Evolutionary conservation across 2,888 invertebrate species (phyloP).

Genomic region (Tipula helvola): DNA sequence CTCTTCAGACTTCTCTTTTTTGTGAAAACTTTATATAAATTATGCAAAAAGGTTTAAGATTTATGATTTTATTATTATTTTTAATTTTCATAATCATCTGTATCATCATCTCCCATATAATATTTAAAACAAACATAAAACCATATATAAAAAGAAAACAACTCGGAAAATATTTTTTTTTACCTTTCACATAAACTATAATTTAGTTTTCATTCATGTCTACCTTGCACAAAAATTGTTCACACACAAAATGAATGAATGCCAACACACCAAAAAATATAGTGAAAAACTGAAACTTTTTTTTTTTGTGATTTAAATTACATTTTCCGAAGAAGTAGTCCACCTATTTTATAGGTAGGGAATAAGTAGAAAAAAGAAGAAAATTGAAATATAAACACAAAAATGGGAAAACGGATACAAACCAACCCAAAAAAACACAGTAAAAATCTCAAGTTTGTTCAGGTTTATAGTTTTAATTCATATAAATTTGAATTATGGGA

Average conservation of each 20-base stretch:
- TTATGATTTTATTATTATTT: background rate
- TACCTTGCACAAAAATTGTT: background rate
- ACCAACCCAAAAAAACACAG: background rate
- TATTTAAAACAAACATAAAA: background rate
- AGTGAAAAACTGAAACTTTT: background rate
- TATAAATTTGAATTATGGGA: background rate
- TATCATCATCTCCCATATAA: background rate
- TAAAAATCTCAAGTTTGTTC: background rate
- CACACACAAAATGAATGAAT: background rate
- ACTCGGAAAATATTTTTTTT: background rate
- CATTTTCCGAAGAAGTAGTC: background rate
- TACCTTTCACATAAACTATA: background rate
- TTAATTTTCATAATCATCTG: background rate
- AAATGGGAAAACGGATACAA: background rate
- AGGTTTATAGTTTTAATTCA: background rate
- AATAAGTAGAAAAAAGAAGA: background rate
- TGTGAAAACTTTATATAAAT: too few species aligned
- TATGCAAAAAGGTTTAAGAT: background rate
- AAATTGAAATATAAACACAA: background rate
- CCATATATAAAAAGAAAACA: background rate
- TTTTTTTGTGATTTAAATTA: background rate
- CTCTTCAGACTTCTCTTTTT: too few species aligned
- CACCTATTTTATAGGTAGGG: background rate
- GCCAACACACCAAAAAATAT: background rate
- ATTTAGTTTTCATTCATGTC: background rate